A percentile compares a stretch with the other conserved stretches of the same genome.
phyloP scores from a whole-genome alignment of 2,797 vertebrate genomes.

The Chromobotia macracanthus region DNA sequence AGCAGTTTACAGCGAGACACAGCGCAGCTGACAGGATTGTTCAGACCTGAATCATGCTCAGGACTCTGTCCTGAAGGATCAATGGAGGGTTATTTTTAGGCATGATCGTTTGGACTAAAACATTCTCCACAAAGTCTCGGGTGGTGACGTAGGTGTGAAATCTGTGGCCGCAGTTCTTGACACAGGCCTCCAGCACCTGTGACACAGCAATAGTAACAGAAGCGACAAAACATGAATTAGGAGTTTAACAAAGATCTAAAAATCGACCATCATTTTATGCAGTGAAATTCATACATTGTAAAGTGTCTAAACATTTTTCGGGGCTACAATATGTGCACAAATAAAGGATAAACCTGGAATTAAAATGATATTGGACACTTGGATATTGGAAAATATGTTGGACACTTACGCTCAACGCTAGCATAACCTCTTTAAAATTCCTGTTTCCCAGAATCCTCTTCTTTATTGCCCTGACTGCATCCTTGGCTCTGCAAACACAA shows the following conservation, averaged over 20 bases:
- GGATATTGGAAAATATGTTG: not conserved
- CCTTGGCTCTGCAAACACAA: slow-evolving; percentile 85
- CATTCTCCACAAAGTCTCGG: slow-evolving; percentile 92
- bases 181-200: slow-evolving; percentile 93
- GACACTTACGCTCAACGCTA: slow-evolving; percentile 83
- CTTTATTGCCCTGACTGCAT: slow-evolving; percentile 92
- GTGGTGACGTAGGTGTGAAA: slow-evolving; percentile 91
- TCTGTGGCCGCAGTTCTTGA: slow-evolving; percentile 96
- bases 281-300: not conserved
- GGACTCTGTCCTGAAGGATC: slow-evolving; percentile 89
- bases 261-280: no score
- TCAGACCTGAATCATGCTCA: slow-evolving; percentile 89
- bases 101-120: slow-evolving; percentile 90
- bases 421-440: slow-evolving; percentile 96
- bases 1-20: no score
- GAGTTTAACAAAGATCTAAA: no score
- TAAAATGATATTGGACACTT: not conserved
- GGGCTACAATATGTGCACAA: not conserved
- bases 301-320: not conserved
- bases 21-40: no score
- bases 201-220: slow-evolving; percentile 1
- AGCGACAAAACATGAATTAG: not conserved
- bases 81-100: slow-evolving; percentile 93
- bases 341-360: not conserved
- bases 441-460: slow-evolving; percentile 94